Evolutionary conservation across 2,113 vertebrate species (phyloP).

Genomic region (Pedetes capensis): DNA sequence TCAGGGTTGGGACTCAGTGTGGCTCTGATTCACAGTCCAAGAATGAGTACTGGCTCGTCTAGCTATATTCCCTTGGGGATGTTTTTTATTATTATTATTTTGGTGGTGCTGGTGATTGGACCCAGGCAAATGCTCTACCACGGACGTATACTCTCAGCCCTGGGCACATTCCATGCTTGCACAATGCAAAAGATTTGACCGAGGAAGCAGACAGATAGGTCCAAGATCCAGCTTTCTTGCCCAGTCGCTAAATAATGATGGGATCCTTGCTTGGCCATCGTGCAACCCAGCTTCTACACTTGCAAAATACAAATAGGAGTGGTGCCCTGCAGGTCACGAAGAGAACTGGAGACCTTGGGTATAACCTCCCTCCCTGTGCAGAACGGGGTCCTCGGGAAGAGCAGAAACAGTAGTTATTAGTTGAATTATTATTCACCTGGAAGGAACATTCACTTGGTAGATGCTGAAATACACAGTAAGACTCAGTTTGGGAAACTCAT

Average conservation of each 20-base stretch:
- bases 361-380: neutral
- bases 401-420: neutral
- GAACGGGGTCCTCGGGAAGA: neutral
- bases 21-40: neutral
- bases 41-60: neutral
- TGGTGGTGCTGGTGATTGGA: no score
- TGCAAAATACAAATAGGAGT: neutral
- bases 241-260: neutral
- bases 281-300: neutral
- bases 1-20: neutral
- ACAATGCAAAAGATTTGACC: neutral
- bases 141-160: no score
- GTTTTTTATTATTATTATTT: no score
- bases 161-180: no score
- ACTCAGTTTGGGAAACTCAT: neutral
- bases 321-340: rapidly evolving
- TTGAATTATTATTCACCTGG: neutral
- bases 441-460: neutral
- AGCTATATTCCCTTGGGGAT: neutral
- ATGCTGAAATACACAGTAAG: rapidly evolving
- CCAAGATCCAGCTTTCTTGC: neutral
- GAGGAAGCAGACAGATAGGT: neutral
- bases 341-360: neutral
- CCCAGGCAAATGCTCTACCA: no score
- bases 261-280: neutral